Evolutionary conservation across 2,113 vertebrate genomes (phyloP).

Genomic region (Aegithalos caudatus): DNA sequence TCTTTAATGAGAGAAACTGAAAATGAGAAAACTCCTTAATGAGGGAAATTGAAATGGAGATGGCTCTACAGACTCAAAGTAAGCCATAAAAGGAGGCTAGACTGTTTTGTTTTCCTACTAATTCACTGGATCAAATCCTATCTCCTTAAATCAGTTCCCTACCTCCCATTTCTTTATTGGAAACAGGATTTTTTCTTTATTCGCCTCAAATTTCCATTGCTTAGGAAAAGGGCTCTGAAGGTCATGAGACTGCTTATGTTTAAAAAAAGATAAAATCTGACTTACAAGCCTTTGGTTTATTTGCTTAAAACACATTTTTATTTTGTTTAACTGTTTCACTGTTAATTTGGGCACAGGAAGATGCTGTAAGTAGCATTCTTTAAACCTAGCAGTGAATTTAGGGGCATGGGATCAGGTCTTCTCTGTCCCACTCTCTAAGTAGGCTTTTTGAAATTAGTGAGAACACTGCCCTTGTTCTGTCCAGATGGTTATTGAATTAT

Average conservation of each 20-base stretch:
- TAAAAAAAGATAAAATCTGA: background rate
- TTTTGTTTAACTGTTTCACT: background rate
- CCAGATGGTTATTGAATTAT: background rate
- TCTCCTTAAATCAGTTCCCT: background rate
- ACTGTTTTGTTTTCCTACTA: background rate
- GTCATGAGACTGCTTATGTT: background rate
- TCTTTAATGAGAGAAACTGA: slow-evolving; percentile 37
- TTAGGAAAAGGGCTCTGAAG: slow-evolving; percentile 3
- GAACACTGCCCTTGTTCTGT: background rate
- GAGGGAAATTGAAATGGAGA: slow-evolving; percentile 29
- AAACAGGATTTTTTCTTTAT: background rate
- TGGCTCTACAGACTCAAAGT: background rate
- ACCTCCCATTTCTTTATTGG: background rate
- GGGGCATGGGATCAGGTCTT: background rate
- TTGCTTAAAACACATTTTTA: background rate
- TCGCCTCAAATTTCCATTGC: background rate
- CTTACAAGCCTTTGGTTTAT: background rate
- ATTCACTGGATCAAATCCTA: background rate
- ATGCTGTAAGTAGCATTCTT: background rate
- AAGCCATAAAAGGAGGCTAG: background rate
- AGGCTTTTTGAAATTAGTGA: background rate
- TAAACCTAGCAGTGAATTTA: background rate
- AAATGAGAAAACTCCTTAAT: slow-evolving; percentile 32
- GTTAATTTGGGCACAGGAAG: background rate
- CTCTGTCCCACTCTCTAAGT: background rate